Evolutionary conservation across 2,797 vertebrate genomes (phyloP), one percentile per base, ranked within the genome.

Genomic region (Orientallactaga sibirica): DNA sequence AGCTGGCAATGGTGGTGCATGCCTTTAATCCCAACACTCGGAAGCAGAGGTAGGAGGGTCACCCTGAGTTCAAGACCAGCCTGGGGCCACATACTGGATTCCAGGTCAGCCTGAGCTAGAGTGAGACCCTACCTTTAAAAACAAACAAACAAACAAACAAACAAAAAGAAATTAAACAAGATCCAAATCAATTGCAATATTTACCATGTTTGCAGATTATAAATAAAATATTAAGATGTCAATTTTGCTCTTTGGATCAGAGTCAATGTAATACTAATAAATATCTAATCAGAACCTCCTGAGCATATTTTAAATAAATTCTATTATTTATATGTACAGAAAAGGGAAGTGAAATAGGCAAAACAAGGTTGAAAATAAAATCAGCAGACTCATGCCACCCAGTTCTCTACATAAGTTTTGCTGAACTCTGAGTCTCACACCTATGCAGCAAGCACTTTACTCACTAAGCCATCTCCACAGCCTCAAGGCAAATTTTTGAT

Each of bases 301-400:
- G 37, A 77, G 80, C 48, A 41, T 58, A 43, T 58, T 84, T 91
- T 4, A 29, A 86, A 88, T 48, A 37, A 24, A 55, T 58, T 90
- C n/a, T 79, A 22, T 64, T 83, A 83, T 19, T 61, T 94, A 70
- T 14, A 62, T 33, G 9, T 25, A 75, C 79, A 89, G 24, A 27
- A 78, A 75, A 93, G 91, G 15, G 15, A 73, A 73, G 37, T n/a
- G 27, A 5, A 48, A 27, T 16, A 71, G 20, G 27, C 25, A 68
- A 90, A 94, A 86, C 9, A 62, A 55, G 48, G 52, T 62, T 74
- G 22, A 73, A 82, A 94, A 85, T 33, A 5, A 77, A 92, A 10
- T 43, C 62, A 75, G 64, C 91, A 55, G 7, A 61, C 3, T 68
- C 22, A 22, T 6, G 8, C 12, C 27, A 61, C 4, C 41, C 41